These are phyloP conservation scores for Eptatretus atami DNA, from an alignment of 2,797 vertebrate genomes.

Conservation along the genomic window DNA sequence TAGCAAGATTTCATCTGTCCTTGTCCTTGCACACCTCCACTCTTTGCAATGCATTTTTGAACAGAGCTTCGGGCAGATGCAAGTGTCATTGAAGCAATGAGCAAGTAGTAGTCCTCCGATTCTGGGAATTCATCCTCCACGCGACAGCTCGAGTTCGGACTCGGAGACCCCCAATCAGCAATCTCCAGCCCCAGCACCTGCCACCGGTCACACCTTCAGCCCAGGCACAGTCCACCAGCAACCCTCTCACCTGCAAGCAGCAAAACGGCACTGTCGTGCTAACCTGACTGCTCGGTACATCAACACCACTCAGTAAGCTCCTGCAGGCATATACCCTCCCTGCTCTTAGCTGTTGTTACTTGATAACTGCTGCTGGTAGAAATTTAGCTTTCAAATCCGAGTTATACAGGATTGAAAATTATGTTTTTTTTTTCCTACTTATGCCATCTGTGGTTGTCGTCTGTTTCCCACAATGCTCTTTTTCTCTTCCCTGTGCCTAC, in stretches of 20 bases:
- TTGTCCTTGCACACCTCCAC: no score
- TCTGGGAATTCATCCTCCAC: conserved; percentile 49
- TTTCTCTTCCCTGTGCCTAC: conserved; percentile 12
- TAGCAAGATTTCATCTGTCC: no score
- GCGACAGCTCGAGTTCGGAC: conserved; percentile 60
- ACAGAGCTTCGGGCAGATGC: conserved; percentile 77
- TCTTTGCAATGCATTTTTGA: conserved; percentile 8
- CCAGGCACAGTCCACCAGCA: conserved; percentile 14
- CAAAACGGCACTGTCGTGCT: conserved; percentile 33
- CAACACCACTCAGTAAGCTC: conserved; percentile 66
- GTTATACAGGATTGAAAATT: no score
- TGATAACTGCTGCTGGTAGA: no score
- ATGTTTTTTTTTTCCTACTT: no score
- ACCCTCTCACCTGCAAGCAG: conserved; percentile 16
- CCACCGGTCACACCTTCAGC: conserved; percentile 11
- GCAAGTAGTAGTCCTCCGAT: conserved; percentile 63
- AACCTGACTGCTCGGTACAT: conserved; percentile 43
- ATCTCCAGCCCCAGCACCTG: conserved; percentile 14
- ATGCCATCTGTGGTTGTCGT: no score
- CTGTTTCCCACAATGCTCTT: conserved; percentile 6
- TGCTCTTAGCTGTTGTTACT: neutral
- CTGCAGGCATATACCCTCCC: neutral
- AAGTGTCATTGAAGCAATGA: conserved; percentile 96
- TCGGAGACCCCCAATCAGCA: conserved; percentile 21
- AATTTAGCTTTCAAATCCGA: no score